Evolutionary conservation across 1,140 invertebrate species (phyloP), one percentile per base, ranked within the genome.

Genomic region (Drosophila grimshawi): DNA sequence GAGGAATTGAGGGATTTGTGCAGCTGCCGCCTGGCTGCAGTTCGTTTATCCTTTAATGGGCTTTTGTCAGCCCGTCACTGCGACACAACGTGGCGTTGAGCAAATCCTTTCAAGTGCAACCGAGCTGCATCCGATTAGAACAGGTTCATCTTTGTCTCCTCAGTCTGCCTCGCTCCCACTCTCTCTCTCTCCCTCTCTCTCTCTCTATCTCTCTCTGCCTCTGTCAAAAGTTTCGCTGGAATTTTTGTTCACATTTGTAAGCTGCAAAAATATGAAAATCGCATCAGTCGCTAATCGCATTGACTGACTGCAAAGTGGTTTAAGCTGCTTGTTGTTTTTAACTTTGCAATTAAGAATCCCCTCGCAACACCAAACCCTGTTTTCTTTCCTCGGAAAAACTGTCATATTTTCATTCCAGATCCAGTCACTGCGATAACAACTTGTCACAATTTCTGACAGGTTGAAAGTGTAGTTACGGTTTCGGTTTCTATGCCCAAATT

Each of bases 51-150:
- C 86, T 82, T 89, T 89, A 89, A 89, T 89, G 81, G 81, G 85
- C 81, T 89, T 89, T 89, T 90, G 85, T 86, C 80, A 71, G 37
- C 8, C 49, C 57, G 61, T 67, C 75, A 62, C 37, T 52, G 45
- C 51, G 64, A 62, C 43, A 62, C 37, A 39, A 8, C 10, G 37
- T 66, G 48, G 45, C 53, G 59, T 10, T 60, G 72, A 39, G 39
- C 85, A 81, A 89, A 89, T 90, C 86, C 85, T 76, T 77, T 89
- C 85, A 89, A 89, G 81, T 90, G 85, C 85, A 90, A 89, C 85
- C 71, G 71, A 80, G 81, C 86, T 89, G 81, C 85, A 89, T 85
- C 85, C 80, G 85, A 89, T 89, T 89, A 89, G 86, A 90, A 89
- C 86, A 89, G 86, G 85, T 89, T 90, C 73, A 74, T 77, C 77